These are phyloP conservation scores for Eurytoma californica DNA, from an alignment of 2,888 invertebrate genomes.

Conservation along the genomic window DNA sequence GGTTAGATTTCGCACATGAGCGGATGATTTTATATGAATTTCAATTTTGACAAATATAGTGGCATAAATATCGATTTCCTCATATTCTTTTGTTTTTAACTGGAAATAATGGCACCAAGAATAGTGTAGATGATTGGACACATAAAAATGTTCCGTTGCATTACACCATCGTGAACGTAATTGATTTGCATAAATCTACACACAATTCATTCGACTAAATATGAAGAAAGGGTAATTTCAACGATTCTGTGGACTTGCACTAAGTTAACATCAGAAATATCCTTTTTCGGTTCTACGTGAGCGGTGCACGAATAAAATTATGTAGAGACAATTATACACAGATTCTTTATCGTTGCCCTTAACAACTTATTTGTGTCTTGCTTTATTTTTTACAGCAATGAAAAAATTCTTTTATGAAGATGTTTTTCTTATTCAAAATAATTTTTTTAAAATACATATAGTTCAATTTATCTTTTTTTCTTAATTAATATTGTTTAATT, in stretches of 20 bases:
- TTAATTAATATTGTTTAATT: too few relatives aligned
- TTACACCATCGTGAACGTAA: slow-evolving; percentile 35
- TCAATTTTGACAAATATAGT: slow-evolving; percentile 18
- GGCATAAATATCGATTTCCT: background rate
- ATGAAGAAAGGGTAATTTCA: slow-evolving; percentile 20
- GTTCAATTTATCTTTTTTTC: too few relatives aligned
- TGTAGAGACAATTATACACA: slow-evolving; percentile 1
- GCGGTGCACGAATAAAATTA: background rate
- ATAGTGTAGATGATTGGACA: background rate
- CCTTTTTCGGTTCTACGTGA: slow-evolving; percentile 29
- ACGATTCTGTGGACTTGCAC: slow-evolving; percentile 35
- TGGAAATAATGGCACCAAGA: background rate
- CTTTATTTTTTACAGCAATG: too few relatives aligned
- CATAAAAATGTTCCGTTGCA: slow-evolving; percentile 18
- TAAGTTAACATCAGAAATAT: slow-evolving; percentile 10
- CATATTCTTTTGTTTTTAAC: slow-evolving; percentile 12
- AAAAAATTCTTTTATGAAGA: too few relatives aligned
- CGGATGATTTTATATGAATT: background rate
- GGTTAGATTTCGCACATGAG: background rate
- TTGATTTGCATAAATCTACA: slow-evolving; percentile 56
- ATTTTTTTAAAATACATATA: too few relatives aligned
- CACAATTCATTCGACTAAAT: slow-evolving; percentile 50
- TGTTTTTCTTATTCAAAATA: too few relatives aligned
- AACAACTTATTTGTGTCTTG: too few relatives aligned
- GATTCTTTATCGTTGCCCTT: background rate